Percentiles rank a stretch among this genome's conserved stretches.
These are phyloP conservation scores for Vombatus ursinus DNA, from an alignment of 2,113 vertebrate species.

Conservation along the genomic window DNA sequence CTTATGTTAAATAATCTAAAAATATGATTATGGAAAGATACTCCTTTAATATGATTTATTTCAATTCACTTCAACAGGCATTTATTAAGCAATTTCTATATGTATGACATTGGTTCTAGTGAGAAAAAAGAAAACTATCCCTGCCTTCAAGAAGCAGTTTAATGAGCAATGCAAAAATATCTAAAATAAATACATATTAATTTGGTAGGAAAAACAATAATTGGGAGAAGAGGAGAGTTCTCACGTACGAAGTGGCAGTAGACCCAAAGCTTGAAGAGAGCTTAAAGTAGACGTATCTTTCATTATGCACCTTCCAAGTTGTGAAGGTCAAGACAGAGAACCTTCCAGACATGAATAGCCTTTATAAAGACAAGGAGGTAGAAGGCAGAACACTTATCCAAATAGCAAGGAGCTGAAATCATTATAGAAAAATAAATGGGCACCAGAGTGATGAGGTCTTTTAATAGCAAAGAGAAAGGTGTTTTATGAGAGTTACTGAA, in stretches of 20 bases:
- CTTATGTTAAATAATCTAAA: not conserved
- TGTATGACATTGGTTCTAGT: not conserved
- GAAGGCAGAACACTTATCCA: not conserved
- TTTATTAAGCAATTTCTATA: not conserved
- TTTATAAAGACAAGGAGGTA: not conserved
- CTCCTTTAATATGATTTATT: not conserved
- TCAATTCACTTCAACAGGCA: not conserved
- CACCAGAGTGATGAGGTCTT: not conserved
- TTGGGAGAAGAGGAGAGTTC: not conserved
- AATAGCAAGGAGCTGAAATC: not conserved
- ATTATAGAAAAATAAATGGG: not conserved
- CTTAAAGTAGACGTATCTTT: not conserved
- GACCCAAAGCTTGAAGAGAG: not conserved
- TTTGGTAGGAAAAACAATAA: not conserved
- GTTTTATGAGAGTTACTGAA: not conserved
- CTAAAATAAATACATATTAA: not conserved
- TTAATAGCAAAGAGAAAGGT: not conserved
- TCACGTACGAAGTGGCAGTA: not conserved
- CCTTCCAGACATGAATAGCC: not conserved
- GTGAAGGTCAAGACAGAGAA: not conserved
- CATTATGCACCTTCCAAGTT: not conserved
- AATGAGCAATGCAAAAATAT: not conserved
- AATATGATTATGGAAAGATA: not conserved
- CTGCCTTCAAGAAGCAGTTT: not conserved
- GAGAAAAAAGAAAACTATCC: not conserved